Conservation (phyloP, 2,113 vertebrate genomes). For the Eulacestoma nigropectus region DNA sequence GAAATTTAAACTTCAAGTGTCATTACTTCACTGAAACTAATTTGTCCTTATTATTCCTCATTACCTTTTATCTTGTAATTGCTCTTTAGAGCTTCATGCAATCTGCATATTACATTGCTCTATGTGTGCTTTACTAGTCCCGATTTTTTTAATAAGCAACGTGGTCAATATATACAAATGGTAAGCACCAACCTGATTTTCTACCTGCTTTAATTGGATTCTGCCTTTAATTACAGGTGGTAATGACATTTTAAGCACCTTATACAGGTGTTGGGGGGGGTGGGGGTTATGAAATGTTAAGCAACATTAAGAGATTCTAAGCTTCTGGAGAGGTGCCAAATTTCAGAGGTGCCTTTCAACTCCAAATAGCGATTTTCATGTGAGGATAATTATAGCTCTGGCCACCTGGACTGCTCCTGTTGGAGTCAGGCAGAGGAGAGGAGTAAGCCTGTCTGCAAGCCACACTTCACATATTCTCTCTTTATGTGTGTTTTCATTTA, state of each 20-base stretch:
- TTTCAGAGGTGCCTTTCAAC: constrained; percentile 70
- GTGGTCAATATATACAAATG: constrained; percentile 50
- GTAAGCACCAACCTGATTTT: constrained; percentile 51
- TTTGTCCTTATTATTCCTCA: constrained; percentile 67
- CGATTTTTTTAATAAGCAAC: constrained; percentile 18
- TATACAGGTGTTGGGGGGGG: constrained; percentile 63
- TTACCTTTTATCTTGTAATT: constrained; percentile 64
- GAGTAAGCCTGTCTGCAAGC: neutral
- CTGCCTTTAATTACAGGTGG: constrained; percentile 72
- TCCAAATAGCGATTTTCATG: constrained; percentile 61
- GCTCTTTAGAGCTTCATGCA: constrained; percentile 54
- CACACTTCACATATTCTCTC: neutral
- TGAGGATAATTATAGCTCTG: constrained; percentile 60
- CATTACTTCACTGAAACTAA: constrained; percentile 51
- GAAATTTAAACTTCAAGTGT: constrained; percentile 50
- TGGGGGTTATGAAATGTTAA: constrained; percentile 48
- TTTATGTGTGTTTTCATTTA: neutral
- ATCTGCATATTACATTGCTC: constrained; percentile 33
- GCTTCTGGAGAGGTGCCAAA: constrained; percentile 53
- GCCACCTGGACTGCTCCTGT: constrained; percentile 48
- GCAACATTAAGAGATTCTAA: constrained; percentile 65
- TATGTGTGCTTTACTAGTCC: constrained; percentile 22
- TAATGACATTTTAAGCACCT: constrained; percentile 77
- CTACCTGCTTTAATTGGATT: constrained; percentile 68
- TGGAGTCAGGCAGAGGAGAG: neutral